phyloP scores from a whole-genome alignment of 1,140 invertebrate species.

The Xylocopa sonorina region DNA sequence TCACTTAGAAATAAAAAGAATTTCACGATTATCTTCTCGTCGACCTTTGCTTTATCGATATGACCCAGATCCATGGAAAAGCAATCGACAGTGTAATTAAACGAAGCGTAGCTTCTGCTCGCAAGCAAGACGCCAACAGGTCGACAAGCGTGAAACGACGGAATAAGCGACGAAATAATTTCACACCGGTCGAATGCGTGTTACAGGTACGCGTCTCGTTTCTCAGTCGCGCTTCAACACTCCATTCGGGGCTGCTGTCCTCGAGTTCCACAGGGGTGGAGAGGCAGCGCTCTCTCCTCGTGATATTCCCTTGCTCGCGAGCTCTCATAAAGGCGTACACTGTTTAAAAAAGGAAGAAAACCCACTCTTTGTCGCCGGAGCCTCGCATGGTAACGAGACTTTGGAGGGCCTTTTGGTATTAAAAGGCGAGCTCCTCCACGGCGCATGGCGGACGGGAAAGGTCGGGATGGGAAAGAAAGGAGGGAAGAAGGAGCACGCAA shows the following conservation, averaged over 20 bases:
- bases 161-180: slow-evolving; percentile 10
- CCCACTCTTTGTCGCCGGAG: slow-evolving; percentile 30
- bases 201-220: no score
- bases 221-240: no score
- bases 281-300: background rate
- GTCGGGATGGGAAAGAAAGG: background rate
- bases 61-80: no score
- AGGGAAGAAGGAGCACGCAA: slow-evolving; percentile 5
- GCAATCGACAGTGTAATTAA: no score
- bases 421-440: slow-evolving; percentile 32
- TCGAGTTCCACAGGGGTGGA: slow-evolving; percentile 27
- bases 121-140: background rate
- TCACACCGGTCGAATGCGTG: background rate
- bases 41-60: no score
- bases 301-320: slow-evolving; percentile 18
- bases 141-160: background rate
- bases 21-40: no score
- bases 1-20: no score
- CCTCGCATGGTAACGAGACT: slow-evolving; percentile 50
- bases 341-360: slow-evolving; percentile 59
- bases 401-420: slow-evolving; percentile 37
- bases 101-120: background rate
- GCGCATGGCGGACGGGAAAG: background rate
- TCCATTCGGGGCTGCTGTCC: slow-evolving; percentile 27
- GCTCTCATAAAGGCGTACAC: slow-evolving; percentile 52